phyloP scores from a whole-genome alignment of 2,113 vertebrate species.

The Polyodon spathula region DNA sequence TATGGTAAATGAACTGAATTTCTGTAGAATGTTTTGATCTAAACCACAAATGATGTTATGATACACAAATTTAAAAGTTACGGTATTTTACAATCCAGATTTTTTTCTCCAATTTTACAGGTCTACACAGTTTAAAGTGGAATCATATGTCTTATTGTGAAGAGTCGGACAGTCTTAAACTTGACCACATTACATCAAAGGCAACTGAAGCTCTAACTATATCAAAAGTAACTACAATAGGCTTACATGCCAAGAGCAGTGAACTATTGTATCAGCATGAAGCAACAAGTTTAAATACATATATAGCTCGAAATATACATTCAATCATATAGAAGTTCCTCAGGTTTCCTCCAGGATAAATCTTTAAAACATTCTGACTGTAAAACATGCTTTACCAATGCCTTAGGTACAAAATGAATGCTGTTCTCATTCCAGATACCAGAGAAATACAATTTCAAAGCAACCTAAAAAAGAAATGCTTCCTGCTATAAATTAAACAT shows the following conservation, averaged over 20 bases:
- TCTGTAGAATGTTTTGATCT: too few species aligned
- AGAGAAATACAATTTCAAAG: neutral
- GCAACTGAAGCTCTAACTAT: neutral
- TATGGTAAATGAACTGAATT: too few species aligned
- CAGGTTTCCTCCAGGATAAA: neutral
- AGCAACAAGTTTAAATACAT: too few species aligned
- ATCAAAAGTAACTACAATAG: constrained; percentile 2
- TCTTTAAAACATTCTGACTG: neutral
- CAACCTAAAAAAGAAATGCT: neutral
- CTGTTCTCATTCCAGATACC: neutral
- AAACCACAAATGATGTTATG: neutral
- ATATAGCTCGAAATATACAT: too few species aligned
- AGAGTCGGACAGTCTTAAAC: constrained; percentile 2
- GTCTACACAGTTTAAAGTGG: too few species aligned
- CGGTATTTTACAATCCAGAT: too few species aligned
- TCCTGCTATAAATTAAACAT: constrained; percentile 8
- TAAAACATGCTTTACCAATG: constrained; percentile 1
- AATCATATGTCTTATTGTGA: too few species aligned
- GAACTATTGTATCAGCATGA: neutral
- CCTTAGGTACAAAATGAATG: constrained; percentile 4
- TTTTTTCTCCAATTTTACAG: too few species aligned
- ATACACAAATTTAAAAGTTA: neutral
- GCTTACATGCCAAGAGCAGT: neutral
- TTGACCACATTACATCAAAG: constrained; percentile 10
- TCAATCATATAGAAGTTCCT: too few species aligned